Evolutionary conservation across 2,113 vertebrate genomes (phyloP).

Genomic region (Labeo catla): DNA sequence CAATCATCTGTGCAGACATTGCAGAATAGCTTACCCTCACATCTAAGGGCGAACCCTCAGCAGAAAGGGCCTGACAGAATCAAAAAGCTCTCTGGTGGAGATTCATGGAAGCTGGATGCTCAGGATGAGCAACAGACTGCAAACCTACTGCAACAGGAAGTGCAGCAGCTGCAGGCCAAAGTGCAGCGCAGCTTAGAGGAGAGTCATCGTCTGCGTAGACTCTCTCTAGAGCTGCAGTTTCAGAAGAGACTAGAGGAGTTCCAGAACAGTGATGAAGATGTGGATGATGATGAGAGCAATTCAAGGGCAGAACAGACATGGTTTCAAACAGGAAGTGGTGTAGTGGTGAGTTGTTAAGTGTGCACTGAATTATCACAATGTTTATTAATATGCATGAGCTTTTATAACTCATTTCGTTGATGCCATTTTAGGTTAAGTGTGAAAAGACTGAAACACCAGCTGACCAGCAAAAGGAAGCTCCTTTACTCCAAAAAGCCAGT

Average conservation of each 20-base stretch:
- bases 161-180: slow-evolving; percentile 83
- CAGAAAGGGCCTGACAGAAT: slow-evolving; percentile 70
- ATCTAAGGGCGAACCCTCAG: slow-evolving; percentile 72
- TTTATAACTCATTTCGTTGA: neutral
- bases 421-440: neutral
- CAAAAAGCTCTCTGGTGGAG: slow-evolving; percentile 75
- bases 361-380: neutral
- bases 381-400: neutral
- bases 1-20: neutral
- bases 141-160: slow-evolving; percentile 85
- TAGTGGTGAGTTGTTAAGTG: slow-evolving; percentile 75
- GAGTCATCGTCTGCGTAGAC: slow-evolving; percentile 81
- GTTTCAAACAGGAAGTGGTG: slow-evolving; percentile 80
- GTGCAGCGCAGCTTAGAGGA: slow-evolving; percentile 78
- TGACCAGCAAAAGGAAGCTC: slow-evolving; percentile 40
- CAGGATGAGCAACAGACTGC: slow-evolving; percentile 62
- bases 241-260: slow-evolving; percentile 89
- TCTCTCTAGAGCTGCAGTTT: slow-evolving; percentile 92
- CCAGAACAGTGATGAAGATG: slow-evolving; percentile 83
- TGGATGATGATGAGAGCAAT: slow-evolving; percentile 87
- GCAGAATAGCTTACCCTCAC: slow-evolving; percentile 78
- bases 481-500: neutral
- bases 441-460: neutral
- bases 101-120: neutral
- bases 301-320: slow-evolving; percentile 81